Base-by-base conservation (phyloP, 2,888 invertebrate genomes). In the Pseudanteris insignis region DNA sequence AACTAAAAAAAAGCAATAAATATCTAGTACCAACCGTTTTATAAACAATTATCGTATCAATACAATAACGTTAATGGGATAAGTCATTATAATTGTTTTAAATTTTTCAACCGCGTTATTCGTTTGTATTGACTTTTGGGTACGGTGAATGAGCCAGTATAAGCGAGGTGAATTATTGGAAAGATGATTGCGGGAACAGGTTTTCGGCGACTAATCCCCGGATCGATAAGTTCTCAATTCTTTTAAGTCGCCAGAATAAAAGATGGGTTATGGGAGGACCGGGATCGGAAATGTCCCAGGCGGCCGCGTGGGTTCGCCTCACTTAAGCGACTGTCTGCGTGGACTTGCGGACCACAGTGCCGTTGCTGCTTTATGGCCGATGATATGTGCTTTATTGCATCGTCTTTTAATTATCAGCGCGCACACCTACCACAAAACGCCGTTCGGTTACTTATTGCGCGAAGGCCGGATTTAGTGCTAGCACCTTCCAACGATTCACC, bases 351-450 rank as follows among this genome's bases (percentile, higher is more conserved):
- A 54, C 66, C 59, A 47, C 64, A 55, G 57, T 47, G 55, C 62
- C 50, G 54, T 65, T 53, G 48, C 67, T 78, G 78, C 75, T 80
- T 80, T 79, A 79, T 75, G 77, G 76, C 74, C 75, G 69, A 72
- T 73, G 79, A 80, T 80, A 80, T 70, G 77, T 78, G 73, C 70
- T 80, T 80, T 79, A 79, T 79, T 79, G 79, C 78, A 78, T 79
- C 79, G 78, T 73, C 78, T 79, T 79, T 79, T 80, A 80, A 80
- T 80, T 80, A 80, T 80, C 80, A 79, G 78, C 67, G 58, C 43
- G 58, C 65, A 70, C 67, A 72, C 77, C 78, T 76, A 79, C 78
- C 78, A 77, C 78, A 74, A 70, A 74, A 74, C 71, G 73, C 77
- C 77, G 74, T 78, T 77, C 70, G 71, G 75, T 76, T 77, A 78